Evolutionary conservation across 2,797 vertebrate species (phyloP), one percentile per base, ranked within the genome.

Genomic region (Sebastes glaucus): DNA sequence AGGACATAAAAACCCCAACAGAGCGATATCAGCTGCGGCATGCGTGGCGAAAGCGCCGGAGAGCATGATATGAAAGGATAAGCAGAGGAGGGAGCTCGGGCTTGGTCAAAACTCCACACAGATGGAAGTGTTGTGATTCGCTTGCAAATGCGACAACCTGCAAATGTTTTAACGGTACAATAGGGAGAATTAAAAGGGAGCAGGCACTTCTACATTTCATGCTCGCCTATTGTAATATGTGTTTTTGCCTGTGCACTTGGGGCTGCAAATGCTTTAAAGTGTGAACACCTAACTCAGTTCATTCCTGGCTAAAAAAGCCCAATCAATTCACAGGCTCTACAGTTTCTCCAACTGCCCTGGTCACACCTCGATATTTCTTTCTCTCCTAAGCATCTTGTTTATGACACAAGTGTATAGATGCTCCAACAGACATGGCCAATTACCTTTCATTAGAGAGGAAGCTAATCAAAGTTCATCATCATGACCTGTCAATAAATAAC

Each of bases 1-100:
- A 5, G 73, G 78, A 85, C 78, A 87, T 85, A 80, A 91, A 91
- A 90, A 84, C 67, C 78, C 71, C 73, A 73, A 73, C 77, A 85
- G 83, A 88, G 52, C 76, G 2, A 77, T 89, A 88, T 89, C 90
- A 81, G 85, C 71, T 2, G 61, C 0, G 2, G 79, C 87, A 87
- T 71, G 83, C 73, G 13, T 32, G 76, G 86, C 68, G 72, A 86
- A 91, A 82, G 63, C 71, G 7, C 80, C 14, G 6, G 25, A 75
- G 70, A 81, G 67, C 62, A 32, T 60, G 77, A 63, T 35, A 57
- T 87, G 77, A 82, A 85, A 85, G 89, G 85, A 90, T 88, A 84
- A 86, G 80, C 86, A 77, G 89, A 56, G 66, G 3, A 38, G 77
- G 85, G 73, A 87, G 85, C 78, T 64, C 5, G 63, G 83, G 81